Evolutionary conservation across 2,888 invertebrate species (phyloP).

Genomic region (Ommatoiulus sabulosus): DNA sequence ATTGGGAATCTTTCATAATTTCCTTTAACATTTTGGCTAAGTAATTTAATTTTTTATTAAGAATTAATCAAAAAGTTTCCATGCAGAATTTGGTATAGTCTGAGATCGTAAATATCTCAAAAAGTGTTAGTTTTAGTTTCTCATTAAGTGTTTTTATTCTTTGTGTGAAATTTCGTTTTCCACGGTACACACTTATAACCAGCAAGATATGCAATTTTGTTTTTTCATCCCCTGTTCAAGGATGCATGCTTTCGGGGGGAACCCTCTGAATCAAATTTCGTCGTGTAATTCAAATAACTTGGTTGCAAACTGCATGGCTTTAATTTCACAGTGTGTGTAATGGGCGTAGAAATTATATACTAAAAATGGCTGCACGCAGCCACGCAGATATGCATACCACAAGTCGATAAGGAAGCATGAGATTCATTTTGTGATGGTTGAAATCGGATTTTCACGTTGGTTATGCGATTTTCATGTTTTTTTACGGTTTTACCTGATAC

Average conservation of each 20-base stretch:
- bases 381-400: neutral
- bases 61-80: neutral
- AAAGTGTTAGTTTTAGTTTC: neutral
- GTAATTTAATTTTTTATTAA: neutral
- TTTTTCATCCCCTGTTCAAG: neutral
- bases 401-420: constrained; percentile 9
- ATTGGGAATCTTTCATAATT: no score
- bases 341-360: neutral
- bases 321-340: neutral
- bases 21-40: no score
- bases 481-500: neutral
- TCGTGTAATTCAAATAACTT: neutral
- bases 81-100: neutral
- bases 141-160: neutral
- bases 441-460: neutral
- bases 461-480: neutral
- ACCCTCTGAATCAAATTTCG: neutral
- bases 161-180: neutral
- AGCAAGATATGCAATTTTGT: no score
- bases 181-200: neutral
- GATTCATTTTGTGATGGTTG: neutral
- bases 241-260: neutral
- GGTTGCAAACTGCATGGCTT: neutral
- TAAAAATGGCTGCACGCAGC: neutral
- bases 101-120: neutral